phyloP scores from a whole-genome alignment of 2,797 vertebrate species.

The Pelochelys cantorii region DNA sequence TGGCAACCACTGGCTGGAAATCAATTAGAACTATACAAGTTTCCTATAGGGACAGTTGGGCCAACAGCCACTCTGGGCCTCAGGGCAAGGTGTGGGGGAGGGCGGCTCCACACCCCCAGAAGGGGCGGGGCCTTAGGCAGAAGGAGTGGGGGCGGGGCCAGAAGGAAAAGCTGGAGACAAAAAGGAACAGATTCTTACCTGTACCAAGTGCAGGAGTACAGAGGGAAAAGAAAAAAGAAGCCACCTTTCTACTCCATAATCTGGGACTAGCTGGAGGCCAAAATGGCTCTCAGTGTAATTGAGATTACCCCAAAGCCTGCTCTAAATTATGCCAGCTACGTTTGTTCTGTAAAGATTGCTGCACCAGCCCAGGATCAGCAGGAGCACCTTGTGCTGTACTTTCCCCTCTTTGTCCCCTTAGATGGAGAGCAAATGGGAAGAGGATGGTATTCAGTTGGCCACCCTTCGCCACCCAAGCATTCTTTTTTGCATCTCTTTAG shows the following conservation, averaged over 20 bases:
- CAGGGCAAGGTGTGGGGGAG: no score
- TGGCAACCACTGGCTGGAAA: neutral
- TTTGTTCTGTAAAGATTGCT: neutral
- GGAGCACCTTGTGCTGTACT: neutral
- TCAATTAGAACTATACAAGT: neutral
- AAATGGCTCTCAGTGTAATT: neutral
- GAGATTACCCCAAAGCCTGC: neutral
- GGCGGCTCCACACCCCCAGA: no score
- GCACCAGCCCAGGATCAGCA: neutral
- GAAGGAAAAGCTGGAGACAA: no score
- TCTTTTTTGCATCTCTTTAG: neutral
- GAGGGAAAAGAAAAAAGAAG: neutral
- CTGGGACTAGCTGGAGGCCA: neutral
- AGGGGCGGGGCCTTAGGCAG: no score
- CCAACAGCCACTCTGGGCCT: no score
- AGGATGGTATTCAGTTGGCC: neutral
- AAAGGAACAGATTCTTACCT: no score
- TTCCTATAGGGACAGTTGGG: neutral
- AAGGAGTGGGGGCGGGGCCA: no score
- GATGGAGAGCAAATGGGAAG: accelerated
- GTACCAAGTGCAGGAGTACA: no score
- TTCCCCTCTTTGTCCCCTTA: neutral
- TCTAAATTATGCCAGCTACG: accelerated
- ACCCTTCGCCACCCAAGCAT: neutral
- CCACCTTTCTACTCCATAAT: neutral